A percentile compares a stretch with the other conserved stretches of the same genome.
Conservation (phyloP, 2,113 vertebrate species). For the Nestor notabilis region DNA sequence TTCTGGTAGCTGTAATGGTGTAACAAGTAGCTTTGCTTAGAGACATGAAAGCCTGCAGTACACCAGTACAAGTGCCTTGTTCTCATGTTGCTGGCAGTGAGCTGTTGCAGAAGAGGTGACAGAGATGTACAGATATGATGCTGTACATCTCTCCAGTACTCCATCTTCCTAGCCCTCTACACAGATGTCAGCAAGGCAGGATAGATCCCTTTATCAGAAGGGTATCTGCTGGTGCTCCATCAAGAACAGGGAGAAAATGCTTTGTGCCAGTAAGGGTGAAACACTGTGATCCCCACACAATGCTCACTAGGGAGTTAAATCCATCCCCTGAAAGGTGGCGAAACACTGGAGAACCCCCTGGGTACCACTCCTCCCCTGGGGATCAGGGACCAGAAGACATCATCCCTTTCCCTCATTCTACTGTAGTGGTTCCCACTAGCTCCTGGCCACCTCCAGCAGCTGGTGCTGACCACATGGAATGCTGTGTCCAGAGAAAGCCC, state of each 20-base stretch:
- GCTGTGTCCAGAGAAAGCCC: neutral
- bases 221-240: fast-evolving
- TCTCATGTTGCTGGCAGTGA: neutral
- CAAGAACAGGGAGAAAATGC: neutral
- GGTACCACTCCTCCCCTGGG: neutral
- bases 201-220: neutral
- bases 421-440: no score
- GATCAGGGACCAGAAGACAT: neutral
- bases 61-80: neutral
- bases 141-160: neutral
- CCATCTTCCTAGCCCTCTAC: neutral
- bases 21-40: neutral
- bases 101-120: neutral
- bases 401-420: neutral
- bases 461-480: neutral
- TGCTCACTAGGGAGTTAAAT: neutral
- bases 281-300: fast-evolving
- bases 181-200: neutral
- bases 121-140: neutral
- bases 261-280: neutral
- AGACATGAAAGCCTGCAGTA: neutral
- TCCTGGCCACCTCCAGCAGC: neutral
- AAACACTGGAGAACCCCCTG: neutral
- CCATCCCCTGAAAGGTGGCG: neutral
- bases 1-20: neutral